These are phyloP conservation scores for Eurytoma adleriae DNA, from an alignment of 2,888 invertebrate genomes.

Conservation along the genomic window DNA sequence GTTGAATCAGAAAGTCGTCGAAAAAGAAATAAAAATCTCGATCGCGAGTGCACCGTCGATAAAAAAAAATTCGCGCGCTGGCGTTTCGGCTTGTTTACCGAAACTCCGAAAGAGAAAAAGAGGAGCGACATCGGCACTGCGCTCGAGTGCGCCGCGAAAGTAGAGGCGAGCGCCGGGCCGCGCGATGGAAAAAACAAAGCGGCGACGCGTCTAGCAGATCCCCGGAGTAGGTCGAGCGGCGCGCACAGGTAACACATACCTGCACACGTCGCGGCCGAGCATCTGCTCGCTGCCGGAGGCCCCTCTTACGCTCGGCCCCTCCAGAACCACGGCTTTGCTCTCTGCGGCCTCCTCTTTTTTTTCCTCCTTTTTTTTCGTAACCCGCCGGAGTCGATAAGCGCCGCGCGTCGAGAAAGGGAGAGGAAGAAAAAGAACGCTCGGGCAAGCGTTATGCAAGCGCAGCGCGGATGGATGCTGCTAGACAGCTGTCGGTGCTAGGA, in stretches of 20 bases:
- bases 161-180: no score
- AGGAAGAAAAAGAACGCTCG: no score
- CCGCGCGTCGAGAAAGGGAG: background rate
- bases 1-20: constrained; percentile 32
- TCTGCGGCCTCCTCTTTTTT: no score
- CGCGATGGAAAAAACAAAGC: no score
- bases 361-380: background rate
- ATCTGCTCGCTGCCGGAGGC: background rate
- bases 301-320: background rate
- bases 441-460: no score
- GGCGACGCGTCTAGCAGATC: no score
- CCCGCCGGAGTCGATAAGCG: background rate
- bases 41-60: constrained; percentile 33
- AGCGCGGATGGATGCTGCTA: no score
- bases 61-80: no score
- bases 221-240: background rate
- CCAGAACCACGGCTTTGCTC: no score
- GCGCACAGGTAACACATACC: background rate
- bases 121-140: background rate
- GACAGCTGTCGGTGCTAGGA: no score
- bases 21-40: constrained; percentile 19
- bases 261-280: background rate
- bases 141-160: constrained; percentile 3
- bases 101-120: no score
- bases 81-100: no score